These are phyloP conservation scores for Drosophila histrio DNA, from an alignment of 2,888 invertebrate species.

Conservation along the genomic window DNA sequence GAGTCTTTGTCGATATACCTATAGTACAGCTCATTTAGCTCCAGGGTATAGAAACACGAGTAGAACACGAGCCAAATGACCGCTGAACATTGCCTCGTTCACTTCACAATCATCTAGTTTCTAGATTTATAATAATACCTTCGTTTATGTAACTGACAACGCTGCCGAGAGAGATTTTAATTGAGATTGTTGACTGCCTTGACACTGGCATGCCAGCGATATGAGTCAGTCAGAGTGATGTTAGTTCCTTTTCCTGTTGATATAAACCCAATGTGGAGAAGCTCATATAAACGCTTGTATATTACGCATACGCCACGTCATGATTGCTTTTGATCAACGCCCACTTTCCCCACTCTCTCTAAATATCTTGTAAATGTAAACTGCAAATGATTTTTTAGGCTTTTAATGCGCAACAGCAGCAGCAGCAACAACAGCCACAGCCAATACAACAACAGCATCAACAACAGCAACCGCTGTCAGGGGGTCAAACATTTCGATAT, in stretches of 20 bases:
- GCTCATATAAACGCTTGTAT: conserved; percentile 58
- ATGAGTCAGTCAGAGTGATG: conserved; percentile 24
- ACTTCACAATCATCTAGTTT: conserved; percentile 37
- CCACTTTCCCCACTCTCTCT: conserved; percentile 3
- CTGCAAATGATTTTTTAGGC: conserved; percentile 71
- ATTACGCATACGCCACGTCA: conserved; percentile 70
- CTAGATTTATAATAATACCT: conserved; percentile 30
- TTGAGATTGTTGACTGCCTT: conserved; percentile 47
- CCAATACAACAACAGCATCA: conserved; percentile 11
- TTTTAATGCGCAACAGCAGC: conserved; percentile 66
- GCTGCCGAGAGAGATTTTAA: conserved; percentile 47
- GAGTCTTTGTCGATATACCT: too few relatives aligned
- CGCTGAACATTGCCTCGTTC: conserved; percentile 25
- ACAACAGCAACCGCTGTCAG: conserved; percentile 52
- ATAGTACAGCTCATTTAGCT: not conserved
- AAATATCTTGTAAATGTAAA: conserved; percentile 34
- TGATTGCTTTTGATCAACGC: conserved; percentile 27
- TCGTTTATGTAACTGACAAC: conserved; percentile 1
- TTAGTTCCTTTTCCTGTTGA: not conserved
- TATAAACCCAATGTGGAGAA: conserved; percentile 15
- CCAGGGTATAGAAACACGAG: conserved; percentile 11
- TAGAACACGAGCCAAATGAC: conserved; percentile 15
- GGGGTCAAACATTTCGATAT: conserved; percentile 81
- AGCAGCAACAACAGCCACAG: conserved; percentile 63
- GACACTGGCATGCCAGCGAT: conserved; percentile 33